Evolutionary conservation across 2,888 invertebrate species (phyloP), one percentile per base, ranked within the genome.

Genomic region (Falcaria lacertinaria): DNA sequence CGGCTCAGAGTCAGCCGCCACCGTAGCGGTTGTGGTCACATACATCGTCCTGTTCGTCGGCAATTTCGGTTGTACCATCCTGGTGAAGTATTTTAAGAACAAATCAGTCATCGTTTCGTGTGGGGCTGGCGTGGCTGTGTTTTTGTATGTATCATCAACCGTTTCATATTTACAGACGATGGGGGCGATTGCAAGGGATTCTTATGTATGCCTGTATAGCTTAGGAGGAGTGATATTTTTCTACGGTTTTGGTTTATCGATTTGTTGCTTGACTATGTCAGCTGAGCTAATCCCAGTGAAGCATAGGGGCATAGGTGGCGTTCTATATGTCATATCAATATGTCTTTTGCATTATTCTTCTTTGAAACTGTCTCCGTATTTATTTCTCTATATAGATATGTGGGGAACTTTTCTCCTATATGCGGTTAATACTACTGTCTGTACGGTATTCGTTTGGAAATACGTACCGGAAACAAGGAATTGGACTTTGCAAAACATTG

Each of bases 201-300:
- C 54, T 4, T 19, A 43, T n/a, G 4, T 52, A 13, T 47, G 44
- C 42, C 16, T 57, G 1, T 51, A 47, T 32, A 44, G 39, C 45
- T 40, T 57, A 19, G 2, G 52, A 14, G 44, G 36, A 2, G 48
- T 38, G 43, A 46, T 54, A 11, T 5, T 50, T 4, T 22, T 35
- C 17, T 39, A 41, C 15, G 47, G 50, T 42, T 40, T 53, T 11
- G 52, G 54, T 2, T 34, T 48, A 15, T 41, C 34, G 17, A 41
- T 50, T n/a, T 42, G 50, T 25, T 17, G 40, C 8, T 43, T 46
- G 5, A 43, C 48, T 1, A 36, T 57, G 14, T 33, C 52, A 0
- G 44, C 51, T 0, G 57, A 52, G 16, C 7, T 59, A 2, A 54
- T 57, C 49, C 59, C 59, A 1, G 54, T 59, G 0, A 54, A 57